These are phyloP conservation scores for Hydrochoerus hydrochaeris DNA, from an alignment of 2,113 vertebrate species.

Conservation along the genomic window DNA sequence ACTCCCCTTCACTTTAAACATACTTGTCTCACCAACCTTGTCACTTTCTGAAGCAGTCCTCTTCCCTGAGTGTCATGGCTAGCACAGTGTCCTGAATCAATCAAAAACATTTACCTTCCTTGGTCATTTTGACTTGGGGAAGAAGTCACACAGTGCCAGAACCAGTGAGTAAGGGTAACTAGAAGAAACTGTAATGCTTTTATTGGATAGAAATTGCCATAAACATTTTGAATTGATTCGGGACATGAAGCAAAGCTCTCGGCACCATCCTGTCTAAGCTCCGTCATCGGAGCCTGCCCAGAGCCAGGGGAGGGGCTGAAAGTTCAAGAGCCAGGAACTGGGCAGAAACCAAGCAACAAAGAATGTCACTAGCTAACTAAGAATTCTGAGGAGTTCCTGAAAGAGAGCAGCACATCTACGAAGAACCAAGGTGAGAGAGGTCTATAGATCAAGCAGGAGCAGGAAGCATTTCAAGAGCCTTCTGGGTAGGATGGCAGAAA, in stretches of 20 bases:
- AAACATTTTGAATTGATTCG: neutral
- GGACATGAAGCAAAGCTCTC: neutral
- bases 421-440: neutral
- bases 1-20: neutral
- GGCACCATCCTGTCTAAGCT: accelerated
- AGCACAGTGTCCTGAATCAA: neutral
- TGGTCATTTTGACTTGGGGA: neutral
- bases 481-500: neutral
- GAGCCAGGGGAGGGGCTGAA: neutral
- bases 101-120: neutral
- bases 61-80: neutral
- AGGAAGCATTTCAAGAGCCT: neutral
- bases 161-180: neutral
- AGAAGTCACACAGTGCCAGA: neutral
- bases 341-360: neutral
- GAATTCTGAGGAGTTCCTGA: neutral
- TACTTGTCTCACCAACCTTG: neutral
- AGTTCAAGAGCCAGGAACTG: neutral
- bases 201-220: neutral
- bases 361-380: neutral
- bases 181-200: neutral
- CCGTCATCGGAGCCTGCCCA: neutral
- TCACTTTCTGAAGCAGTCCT: neutral
- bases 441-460: neutral
- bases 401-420: neutral